Base-by-base conservation (phyloP, 2,113 vertebrate species). In the Fukomys damarensis region DNA sequence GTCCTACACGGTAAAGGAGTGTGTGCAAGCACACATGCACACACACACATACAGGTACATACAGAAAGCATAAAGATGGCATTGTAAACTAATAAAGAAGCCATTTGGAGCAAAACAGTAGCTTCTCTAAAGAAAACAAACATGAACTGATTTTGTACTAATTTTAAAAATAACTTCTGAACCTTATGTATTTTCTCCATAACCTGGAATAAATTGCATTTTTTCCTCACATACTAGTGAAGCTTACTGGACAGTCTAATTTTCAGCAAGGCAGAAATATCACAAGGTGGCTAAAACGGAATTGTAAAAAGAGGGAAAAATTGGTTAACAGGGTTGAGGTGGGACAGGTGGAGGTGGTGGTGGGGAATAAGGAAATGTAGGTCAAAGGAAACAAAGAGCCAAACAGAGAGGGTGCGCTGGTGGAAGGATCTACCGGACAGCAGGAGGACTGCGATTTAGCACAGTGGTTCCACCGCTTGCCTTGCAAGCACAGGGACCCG, bases 21-120 rank as follows among this genome's bases (percentile, higher is more conserved):
- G 2, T 35, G 17, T 5, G 5, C 8, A 11, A 19, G 5, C 28
- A 8, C 0, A 5, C 26, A n/a, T n/a, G n/a, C n/a, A 26, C 20
- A 41, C 65, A 13, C 3, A 20, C 0, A 3, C 14, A 7, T 2
- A 9, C 79, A 2, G 10, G 19, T 2, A 2, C 28, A 61, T 54
- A 35, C 28, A 46, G 54, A 32, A 24, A 76, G 46, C 9, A 11
- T 7, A 49, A 41, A 56, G 89, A 30, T 41, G 8, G 20, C 2
- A 19, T 12, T 7, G 19, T 7, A 49, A 74, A 41, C 16, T 11
- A 0, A 32, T 24, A 22, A 68, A 14, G 38, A 9, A 43, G 2
- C 56, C 49, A 32, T 79, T 43, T 3, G 14, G 28, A 65, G 9
- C 32, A 10, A 58, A 84, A 7, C 20, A 20, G 2, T 6, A 5